Evolutionary conservation across 2,888 invertebrate species (phyloP).

Genomic region (Drosophila colorata): DNA sequence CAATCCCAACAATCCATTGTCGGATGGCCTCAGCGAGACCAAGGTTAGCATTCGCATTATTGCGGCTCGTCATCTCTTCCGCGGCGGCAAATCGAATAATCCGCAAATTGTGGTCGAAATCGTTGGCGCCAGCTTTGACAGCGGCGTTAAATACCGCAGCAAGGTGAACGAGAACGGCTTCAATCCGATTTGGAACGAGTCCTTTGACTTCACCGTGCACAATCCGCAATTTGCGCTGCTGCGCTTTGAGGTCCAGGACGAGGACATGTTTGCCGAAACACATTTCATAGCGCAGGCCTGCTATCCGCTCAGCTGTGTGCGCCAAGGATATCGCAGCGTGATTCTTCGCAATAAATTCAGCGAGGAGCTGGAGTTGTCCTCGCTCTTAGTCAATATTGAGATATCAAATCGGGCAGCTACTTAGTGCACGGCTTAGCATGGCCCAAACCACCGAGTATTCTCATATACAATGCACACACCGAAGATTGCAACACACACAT

Average conservation of each 20-base stretch:
- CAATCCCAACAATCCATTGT: slow-evolving; percentile 90
- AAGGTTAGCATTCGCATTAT: slow-evolving; percentile 91
- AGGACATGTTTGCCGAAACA: slow-evolving; percentile 98
- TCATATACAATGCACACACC: neutral
- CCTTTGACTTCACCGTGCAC: slow-evolving; percentile 91
- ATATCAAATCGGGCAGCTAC: slow-evolving; percentile 83
- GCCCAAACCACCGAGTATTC: slow-evolving; percentile 13
- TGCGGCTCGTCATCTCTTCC: slow-evolving; percentile 94
- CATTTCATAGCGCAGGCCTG: slow-evolving; percentile 99
- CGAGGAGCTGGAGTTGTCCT: slow-evolving; percentile 96
- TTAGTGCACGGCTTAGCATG: slow-evolving; percentile 6
- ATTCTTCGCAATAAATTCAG: slow-evolving; percentile 95
- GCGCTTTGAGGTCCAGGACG: slow-evolving; percentile 96
- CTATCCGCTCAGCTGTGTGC: slow-evolving; percentile 92
- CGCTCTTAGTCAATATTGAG: slow-evolving; percentile 93
- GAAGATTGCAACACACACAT: slow-evolving; percentile 5
- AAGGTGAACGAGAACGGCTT: slow-evolving; percentile 97
- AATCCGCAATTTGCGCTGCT: slow-evolving; percentile 94
- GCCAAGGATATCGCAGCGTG: slow-evolving; percentile 96
- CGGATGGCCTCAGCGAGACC: slow-evolving; percentile 88
- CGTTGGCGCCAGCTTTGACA: slow-evolving; percentile 94
- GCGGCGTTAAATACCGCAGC: slow-evolving; percentile 93
- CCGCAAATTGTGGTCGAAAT: slow-evolving; percentile 97
- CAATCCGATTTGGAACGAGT: slow-evolving; percentile 96
- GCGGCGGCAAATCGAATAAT: slow-evolving; percentile 92